A percentile compares a stretch with the other conserved stretches of the same genome.
These are phyloP conservation scores for Agapornis canus DNA, from an alignment of 2,797 vertebrate genomes.

Conservation along the genomic window DNA sequence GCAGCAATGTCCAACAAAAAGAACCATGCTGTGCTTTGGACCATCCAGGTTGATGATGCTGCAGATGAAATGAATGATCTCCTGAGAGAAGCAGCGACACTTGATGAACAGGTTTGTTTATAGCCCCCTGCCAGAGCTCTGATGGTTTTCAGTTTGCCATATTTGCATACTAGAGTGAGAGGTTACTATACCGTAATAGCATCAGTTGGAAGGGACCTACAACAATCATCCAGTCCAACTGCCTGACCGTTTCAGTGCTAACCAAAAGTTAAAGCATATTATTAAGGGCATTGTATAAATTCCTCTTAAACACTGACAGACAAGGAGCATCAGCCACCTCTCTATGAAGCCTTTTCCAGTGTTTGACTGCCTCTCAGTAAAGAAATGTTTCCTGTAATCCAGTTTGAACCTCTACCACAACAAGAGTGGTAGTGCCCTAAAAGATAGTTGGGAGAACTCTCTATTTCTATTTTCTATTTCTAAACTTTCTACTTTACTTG, in stretches of 20 bases:
- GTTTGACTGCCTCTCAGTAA: neutral
- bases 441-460: neutral
- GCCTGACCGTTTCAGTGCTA: neutral
- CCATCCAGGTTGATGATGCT: conserved; percentile 77
- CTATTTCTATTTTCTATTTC: neutral
- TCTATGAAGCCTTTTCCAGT: neutral
- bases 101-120: conserved; percentile 82
- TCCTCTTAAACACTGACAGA: neutral
- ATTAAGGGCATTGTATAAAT: neutral
- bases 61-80: conserved; percentile 76
- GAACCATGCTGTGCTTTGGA: conserved; percentile 80
- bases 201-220: neutral
- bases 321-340: neutral
- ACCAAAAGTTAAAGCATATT: neutral
- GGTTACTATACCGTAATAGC: neutral
- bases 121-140: neutral
- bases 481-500: neutral
- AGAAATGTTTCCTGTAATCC: neutral
- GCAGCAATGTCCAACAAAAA: conserved; percentile 83
- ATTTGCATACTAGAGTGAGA: neutral
- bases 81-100: conserved; percentile 74
- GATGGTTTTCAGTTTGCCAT: neutral
- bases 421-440: neutral
- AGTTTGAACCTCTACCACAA: neutral
- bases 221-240: neutral